Conservation (phyloP, 2,888 invertebrate genomes). For the Harpalus rubripes region DNA sequence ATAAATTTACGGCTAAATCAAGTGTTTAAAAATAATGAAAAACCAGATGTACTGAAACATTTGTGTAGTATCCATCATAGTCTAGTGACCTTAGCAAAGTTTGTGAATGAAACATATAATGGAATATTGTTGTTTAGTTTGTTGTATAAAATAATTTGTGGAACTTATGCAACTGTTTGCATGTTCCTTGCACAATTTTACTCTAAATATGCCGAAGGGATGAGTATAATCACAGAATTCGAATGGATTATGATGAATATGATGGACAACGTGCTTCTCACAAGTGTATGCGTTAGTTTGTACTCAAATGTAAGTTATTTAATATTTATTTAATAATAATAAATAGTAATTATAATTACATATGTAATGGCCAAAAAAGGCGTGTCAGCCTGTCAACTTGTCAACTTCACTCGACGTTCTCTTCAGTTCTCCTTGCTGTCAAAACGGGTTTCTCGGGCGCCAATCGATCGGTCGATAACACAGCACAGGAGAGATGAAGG, state of each 20-base stretch:
- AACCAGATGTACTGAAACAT: background rate
- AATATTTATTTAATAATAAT: no score
- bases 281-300: background rate
- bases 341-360: no score
- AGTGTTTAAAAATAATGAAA: background rate
- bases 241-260: background rate
- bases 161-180: background rate
- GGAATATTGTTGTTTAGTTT: background rate
- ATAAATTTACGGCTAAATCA: background rate
- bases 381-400: no score
- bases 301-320: background rate
- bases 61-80: background rate
- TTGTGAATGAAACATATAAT: background rate
- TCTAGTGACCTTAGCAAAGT: background rate
- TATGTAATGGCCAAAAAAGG: no score
- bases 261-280: background rate
- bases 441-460: no score
- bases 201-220: background rate
- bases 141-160: background rate
- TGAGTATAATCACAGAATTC: background rate
- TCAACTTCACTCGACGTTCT: no score
- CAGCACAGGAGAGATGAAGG: no score
- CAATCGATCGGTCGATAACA: no score
- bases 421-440: no score
- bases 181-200: background rate